phyloP scores from a whole-genome alignment of 1,140 invertebrate species.

The Tetramorium parvispinum region DNA sequence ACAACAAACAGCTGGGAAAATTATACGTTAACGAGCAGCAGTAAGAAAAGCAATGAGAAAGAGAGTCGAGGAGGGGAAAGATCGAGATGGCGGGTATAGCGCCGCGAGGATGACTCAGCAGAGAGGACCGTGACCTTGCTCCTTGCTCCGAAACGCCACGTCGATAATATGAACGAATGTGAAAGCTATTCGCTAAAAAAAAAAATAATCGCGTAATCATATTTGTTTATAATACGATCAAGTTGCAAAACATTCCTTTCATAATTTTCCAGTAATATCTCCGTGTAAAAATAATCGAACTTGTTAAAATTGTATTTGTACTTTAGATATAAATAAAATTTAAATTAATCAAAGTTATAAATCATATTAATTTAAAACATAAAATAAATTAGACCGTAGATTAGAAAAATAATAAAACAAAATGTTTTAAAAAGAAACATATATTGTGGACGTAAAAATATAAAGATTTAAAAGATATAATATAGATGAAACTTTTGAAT shows the following conservation, averaged over 20 bases:
- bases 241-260: not conserved
- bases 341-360: not conserved
- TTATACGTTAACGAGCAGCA: slow-evolving; percentile 57
- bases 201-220: not conserved
- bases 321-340: not conserved
- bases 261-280: not conserved
- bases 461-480: not conserved
- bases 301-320: not conserved
- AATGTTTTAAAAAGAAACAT: not conserved
- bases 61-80: slow-evolving; percentile 55
- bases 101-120: slow-evolving; percentile 63
- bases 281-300: not conserved
- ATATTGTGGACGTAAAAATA: not conserved
- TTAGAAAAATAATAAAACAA: not conserved
- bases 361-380: not conserved
- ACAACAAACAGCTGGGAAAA: slow-evolving; percentile 62
- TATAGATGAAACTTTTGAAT: not conserved
- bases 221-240: not conserved
- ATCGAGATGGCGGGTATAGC: slow-evolving; percentile 63
- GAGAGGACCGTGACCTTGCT: slow-evolving; percentile 75
- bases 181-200: not conserved
- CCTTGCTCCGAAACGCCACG: slow-evolving; percentile 57
- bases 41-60: slow-evolving; percentile 43
- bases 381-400: not conserved
- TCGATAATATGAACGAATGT: slow-evolving; percentile 52